Evolutionary conservation across 2,888 invertebrate species (phyloP), one percentile per base, ranked within the genome.

Genomic region (Steinernema scapterisci): DNA sequence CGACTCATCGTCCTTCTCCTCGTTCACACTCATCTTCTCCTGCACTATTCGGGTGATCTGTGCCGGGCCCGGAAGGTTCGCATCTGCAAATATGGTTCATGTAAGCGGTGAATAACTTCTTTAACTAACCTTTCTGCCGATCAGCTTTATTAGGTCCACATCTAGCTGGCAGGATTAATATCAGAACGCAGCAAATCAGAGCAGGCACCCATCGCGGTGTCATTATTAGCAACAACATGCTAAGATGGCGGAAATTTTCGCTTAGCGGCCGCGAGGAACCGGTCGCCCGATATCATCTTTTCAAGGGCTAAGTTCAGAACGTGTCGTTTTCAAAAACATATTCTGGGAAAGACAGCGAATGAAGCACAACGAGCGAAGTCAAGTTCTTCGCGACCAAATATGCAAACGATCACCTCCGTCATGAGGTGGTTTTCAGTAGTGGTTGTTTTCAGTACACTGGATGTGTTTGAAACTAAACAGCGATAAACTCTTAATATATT

Each of bases 191-290:
- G 9, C 23, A 25, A 16, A 63, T 16, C 31, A 63, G 31, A 5
- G 31, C 63, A 13, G 27, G 63, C 63, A n/a, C 16, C 63, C 27
- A 31, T 1, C 63, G 63, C 19, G 63, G 21, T 38, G 25, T 63
- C 63, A 63, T 63, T 31, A n/a, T 63, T 63, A 63, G 63, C 63
- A 63, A 31, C 63, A 31, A 31, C 63, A 31, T 31, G 31, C 21
- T 16, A 21, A 63, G 31, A 16, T 31, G 38, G 38, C 38, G 9
- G 38, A 38, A 38, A 38, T 38, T 38, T 38, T 38, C 38, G 38
- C 38, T 38, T 38, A 63, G 31, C 13, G 11, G 25, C n/a, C 27
- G 63, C 63, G 63, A 63, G 27, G 11, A 63, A 63, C 63, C 63
- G 31, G 63, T 63, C 27, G 21, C 31, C 11, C 7, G 63, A 31